These are phyloP conservation scores for Dicerorhinus sumatrensis DNA, from an alignment of 2,113 vertebrate genomes.

Conservation along the genomic window DNA sequence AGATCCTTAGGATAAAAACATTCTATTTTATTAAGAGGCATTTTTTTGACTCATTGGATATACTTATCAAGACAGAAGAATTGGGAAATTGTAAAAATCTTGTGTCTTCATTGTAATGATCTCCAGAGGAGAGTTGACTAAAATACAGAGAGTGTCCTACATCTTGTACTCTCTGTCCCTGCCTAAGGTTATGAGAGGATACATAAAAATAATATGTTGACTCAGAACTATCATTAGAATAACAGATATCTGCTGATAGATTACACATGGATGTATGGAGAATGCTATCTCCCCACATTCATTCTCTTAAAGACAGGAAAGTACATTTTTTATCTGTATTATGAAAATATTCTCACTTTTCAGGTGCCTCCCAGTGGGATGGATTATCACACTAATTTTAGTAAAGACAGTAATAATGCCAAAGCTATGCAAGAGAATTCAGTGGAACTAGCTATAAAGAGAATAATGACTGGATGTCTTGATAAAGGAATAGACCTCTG, in stretches of 20 bases:
- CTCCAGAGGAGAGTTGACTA: neutral
- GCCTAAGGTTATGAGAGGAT: neutral
- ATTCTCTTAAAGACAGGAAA: neutral
- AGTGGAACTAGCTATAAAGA: neutral
- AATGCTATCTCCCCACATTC: neutral
- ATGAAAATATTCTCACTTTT: neutral
- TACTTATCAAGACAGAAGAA: neutral
- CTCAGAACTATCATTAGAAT: neutral
- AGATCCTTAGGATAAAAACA: neutral
- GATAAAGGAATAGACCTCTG: neutral
- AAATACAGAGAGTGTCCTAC: neutral
- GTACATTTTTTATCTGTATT: neutral
- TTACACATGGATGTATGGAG: neutral
- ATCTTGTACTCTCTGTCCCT: neutral
- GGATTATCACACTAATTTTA: neutral
- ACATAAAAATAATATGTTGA: neutral
- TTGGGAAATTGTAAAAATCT: neutral
- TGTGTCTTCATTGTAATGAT: neutral
- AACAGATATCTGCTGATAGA: neutral
- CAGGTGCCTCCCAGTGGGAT: neutral
- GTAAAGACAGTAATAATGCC: neutral
- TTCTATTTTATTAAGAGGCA: neutral
- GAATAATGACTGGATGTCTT: neutral
- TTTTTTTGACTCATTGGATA: neutral
- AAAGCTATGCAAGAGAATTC: neutral